Conservation (phyloP, 2,888 invertebrate species). For the Leptopterna dolabrata region DNA sequence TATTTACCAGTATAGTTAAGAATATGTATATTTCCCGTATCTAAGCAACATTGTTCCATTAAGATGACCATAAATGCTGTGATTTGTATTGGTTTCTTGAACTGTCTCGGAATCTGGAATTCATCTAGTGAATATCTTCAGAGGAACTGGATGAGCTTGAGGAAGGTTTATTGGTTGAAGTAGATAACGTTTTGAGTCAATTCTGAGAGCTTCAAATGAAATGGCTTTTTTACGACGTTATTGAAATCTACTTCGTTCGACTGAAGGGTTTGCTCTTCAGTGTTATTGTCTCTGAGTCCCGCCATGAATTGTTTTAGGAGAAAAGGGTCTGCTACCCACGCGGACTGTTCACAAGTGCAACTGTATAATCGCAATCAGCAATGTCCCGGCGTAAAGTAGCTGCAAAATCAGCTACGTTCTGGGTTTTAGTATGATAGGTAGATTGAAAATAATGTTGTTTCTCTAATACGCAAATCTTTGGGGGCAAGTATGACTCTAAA, state of each 20-base stretch:
- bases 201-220: neutral
- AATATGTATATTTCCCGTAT: too few species aligned
- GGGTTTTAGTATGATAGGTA: neutral
- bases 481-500: neutral
- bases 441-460: constrained; percentile 21
- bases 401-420: constrained; percentile 8
- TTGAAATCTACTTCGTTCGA: neutral
- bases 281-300: neutral
- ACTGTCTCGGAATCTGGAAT: neutral
- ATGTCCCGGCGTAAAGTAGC: neutral
- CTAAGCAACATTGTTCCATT: too few species aligned
- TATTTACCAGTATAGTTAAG: too few species aligned
- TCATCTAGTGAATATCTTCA: neutral
- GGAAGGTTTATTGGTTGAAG: neutral
- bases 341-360: neutral
- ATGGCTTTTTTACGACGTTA: neutral
- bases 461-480: neutral
- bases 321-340: neutral
- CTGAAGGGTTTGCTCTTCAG: constrained; percentile 15
- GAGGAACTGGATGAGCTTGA: neutral
- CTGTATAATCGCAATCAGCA: neutral
- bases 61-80: too few species aligned
- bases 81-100: neutral
- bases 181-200: neutral
- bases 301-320: constrained; percentile 12